Base-by-base conservation (phyloP, 1,140 invertebrate species). In the Pogonognathellus flavescens region DNA sequence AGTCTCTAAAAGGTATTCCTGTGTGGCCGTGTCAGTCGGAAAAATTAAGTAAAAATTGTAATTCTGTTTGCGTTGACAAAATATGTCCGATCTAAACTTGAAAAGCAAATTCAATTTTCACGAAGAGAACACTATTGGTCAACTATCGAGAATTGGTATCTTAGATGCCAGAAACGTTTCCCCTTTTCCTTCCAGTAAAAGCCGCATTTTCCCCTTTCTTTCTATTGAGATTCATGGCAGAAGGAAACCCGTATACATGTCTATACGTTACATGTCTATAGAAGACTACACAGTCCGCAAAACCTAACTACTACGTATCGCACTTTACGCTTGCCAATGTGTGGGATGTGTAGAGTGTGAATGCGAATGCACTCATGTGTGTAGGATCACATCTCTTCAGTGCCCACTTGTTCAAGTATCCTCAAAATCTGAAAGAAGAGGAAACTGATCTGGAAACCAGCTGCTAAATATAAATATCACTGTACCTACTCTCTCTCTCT, bases 51-150 rank as follows among this genome's bases (percentile, higher is more conserved):
- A 16, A 76, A 18, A 76, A 76, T 76, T 76, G 41, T 50, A 76
- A 76, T 76, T 76, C 70, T n/a, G 41, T 7, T 16, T 76, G 70
- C 70, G 70, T 76, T 76, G 70, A 76, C 70, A 76, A 76, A 76
- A 76, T 76, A 76, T 50, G 25, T 76, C 70, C 70, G 70, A 49
- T 76, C 41, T 76, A n/a, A 49, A 50, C 41, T 76, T 76, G 70
- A 76, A 50, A 50, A 76, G 70, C 41, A 76, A 76, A 76, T 76
- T 76, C 70, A 76, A 76, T 76, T 76, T 76, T 18, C 25, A 50
- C 70, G 13, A 76, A 76, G 31, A 76, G 70, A 41, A 8, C 4
- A 18, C 25, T 41, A 76, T 31, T 76, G 70, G 70, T 76, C 70
- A 76, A 50, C 70, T 76, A 16, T 41, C 3, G 70, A 16, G 70